phyloP scores from a whole-genome alignment of 2,797 vertebrate species.

The Tragelaphus eurycerus region DNA sequence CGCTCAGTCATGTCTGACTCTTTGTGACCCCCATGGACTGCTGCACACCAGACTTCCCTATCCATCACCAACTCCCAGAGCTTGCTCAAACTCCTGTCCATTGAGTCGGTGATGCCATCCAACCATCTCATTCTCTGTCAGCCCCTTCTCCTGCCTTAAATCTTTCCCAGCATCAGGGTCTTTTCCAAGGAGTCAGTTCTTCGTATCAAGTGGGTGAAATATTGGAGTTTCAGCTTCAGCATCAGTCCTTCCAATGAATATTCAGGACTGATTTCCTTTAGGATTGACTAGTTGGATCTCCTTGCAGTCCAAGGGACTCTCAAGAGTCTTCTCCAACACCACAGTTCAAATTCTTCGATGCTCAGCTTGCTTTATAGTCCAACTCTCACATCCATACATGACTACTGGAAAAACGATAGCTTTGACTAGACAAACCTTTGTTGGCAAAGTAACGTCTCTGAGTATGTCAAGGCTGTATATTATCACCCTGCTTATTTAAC shows the following conservation, averaged over 20 bases:
- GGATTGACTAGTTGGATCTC: neutral
- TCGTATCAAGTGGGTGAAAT: rapidly evolving
- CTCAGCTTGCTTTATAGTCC: neutral
- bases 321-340: neutral
- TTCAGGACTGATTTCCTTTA: neutral
- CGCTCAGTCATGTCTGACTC: rapidly evolving
- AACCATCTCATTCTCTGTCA: neutral
- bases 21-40: neutral
- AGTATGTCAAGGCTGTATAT: neutral
- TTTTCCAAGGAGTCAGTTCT: neutral
- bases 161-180: neutral
- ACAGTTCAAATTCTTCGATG: neutral
- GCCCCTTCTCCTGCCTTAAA: neutral
- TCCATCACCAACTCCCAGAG: neutral
- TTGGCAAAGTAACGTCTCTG: neutral
- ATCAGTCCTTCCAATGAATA: neutral
- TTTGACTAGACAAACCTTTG: neutral
- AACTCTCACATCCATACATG: neutral
- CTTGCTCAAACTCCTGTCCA: neutral
- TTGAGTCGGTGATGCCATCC: neutral
- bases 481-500: neutral
- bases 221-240: neutral
- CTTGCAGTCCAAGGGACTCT: neutral
- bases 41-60: neutral
- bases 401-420: neutral